Conservation (phyloP, 1,140 invertebrate genomes). For the Apis laboriosa region DNA sequence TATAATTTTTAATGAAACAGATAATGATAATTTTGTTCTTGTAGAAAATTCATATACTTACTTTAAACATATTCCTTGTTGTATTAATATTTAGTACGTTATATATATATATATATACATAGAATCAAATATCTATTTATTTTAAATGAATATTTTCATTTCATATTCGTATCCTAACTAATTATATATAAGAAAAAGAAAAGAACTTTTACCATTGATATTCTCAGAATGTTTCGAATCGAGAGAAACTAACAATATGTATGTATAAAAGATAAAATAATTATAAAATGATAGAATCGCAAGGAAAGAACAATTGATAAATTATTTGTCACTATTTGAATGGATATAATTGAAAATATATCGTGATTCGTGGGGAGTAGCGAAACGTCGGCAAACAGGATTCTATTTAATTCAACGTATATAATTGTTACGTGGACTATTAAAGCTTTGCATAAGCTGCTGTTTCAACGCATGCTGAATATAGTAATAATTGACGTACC, state of each 20-base stretch:
- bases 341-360: not conserved
- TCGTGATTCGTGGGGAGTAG: not conserved
- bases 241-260: not conserved
- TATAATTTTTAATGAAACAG: slow-evolving; percentile 41
- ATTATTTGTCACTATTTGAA: not conserved
- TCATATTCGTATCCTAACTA: not conserved
- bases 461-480: not conserved
- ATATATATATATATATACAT: not conserved
- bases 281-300: not conserved
- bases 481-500: not conserved
- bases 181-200: not conserved
- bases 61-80: not conserved
- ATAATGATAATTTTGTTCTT: not conserved
- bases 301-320: not conserved
- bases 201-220: too few species aligned
- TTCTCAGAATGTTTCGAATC: too few species aligned
- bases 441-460: not conserved
- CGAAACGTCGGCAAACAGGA: not conserved
- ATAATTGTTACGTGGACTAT: slow-evolving; percentile 3
- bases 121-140: not conserved
- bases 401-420: slow-evolving; percentile 8
- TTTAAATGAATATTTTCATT: not conserved
- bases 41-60: not conserved
- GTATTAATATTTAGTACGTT: not conserved
- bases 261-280: not conserved